A percentile compares a stretch with the other conserved stretches of the same genome.
Conservation (phyloP, 2,888 invertebrate species). For the Rapana venosa region DNA sequence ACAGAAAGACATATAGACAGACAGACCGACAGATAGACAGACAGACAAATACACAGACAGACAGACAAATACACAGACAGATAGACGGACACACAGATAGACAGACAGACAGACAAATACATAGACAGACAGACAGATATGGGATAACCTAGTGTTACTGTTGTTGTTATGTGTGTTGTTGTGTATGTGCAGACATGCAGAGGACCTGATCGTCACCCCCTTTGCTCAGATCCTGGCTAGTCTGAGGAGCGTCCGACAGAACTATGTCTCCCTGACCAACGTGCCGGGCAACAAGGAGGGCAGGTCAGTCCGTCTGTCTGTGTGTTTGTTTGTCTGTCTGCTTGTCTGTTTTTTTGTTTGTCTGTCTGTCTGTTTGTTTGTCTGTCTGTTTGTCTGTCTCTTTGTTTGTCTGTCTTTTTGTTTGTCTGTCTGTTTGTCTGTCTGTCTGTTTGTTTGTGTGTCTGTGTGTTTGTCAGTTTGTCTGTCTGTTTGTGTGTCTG, state of each 20-base stretch:
- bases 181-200: slow-evolving; percentile 89
- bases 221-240: slow-evolving; percentile 99
- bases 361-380: neutral
- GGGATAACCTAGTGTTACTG: too few relatives aligned
- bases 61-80: too few relatives aligned
- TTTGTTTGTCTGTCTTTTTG: neutral
- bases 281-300: slow-evolving; percentile 72
- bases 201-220: slow-evolving; percentile 99
- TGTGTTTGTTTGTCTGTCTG: slow-evolving; percentile 15
- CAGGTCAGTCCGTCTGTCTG: slow-evolving; percentile 65
- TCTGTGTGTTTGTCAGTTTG: neutral
- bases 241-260: slow-evolving; percentile 97
- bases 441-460: neutral
- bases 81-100: too few relatives aligned
- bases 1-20: too few relatives aligned
- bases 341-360: neutral
- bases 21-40: too few relatives aligned
- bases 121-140: too few relatives aligned
- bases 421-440: slow-evolving; percentile 6
- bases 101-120: too few relatives aligned
- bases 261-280: slow-evolving; percentile 98
- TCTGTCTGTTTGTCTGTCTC: neutral
- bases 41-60: too few relatives aligned
- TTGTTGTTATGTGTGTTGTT: too few relatives aligned
- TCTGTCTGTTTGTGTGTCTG: neutral